phyloP scores from a whole-genome alignment of 2,113 vertebrate genomes.

The Platycercus adscitus region DNA sequence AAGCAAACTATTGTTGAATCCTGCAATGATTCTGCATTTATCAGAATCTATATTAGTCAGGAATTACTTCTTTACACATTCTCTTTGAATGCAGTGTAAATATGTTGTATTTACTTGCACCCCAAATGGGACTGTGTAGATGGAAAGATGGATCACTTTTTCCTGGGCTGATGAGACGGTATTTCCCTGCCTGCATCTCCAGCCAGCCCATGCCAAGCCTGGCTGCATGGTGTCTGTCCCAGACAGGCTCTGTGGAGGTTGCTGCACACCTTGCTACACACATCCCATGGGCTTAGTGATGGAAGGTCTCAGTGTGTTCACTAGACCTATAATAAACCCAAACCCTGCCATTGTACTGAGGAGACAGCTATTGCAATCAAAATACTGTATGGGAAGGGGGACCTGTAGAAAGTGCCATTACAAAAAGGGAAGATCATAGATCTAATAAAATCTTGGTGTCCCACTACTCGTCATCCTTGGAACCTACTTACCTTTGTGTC shows the following conservation, averaged over 20 bases:
- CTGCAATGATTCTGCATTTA: neutral
- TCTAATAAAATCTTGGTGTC: slow-evolving; percentile 30
- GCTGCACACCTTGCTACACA: neutral
- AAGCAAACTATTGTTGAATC: neutral
- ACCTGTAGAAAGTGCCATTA: neutral
- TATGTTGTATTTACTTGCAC: accelerated
- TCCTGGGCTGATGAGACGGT: neutral
- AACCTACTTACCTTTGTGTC: slow-evolving; percentile 23
- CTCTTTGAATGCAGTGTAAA: neutral
- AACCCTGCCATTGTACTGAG: neutral
- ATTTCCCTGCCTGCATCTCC: neutral
- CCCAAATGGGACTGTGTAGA: neutral
- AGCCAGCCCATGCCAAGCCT: neutral
- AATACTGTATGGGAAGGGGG: neutral
- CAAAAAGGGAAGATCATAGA: neutral
- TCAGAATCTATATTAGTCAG: accelerated
- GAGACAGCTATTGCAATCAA: neutral
- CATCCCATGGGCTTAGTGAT: neutral
- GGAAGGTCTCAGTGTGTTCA: neutral
- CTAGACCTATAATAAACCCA: neutral
- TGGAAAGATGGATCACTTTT: neutral
- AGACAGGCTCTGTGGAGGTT: neutral
- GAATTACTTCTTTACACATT: neutral
- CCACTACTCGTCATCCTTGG: neutral
- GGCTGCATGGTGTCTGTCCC: neutral